Evolutionary conservation across 1,140 invertebrate species (phyloP), one percentile per base, ranked within the genome.

Genomic region (Drosophila kanapiae): DNA sequence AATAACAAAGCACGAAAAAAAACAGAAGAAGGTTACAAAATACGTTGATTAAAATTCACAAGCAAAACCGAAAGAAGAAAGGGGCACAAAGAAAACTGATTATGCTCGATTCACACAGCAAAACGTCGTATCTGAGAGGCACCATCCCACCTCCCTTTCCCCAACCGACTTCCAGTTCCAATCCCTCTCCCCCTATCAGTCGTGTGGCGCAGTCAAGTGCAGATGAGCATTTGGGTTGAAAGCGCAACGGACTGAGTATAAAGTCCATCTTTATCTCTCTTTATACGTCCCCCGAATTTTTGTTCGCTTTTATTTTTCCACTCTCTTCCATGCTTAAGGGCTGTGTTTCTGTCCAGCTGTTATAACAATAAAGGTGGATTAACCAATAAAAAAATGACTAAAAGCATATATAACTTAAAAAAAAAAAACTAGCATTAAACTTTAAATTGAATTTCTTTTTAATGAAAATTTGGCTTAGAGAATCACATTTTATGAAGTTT

Each of bases 161-260:
- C 1, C n/a, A 3, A 29, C 13, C 33, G 13, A 53, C n/a, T n/a
- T 6, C 11, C 51, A n/a, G 33, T 0, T 7, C 33, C 29, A 16
- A n/a, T 33, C 40, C 18, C 18, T 3, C 42, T 27, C 29, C 9
- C 5, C 33, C 38, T 14, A 40, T 51, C 56, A 42, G 45, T 43
- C 67, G 77, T 76, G 77, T 23, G 63, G 51, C 29, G 71, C 83
- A 87, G 70, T 81, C 71, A 87, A 87, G 67, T 82, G 72, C 76
- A 87, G 77, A 88, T 83, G 84, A 82, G 61, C 84, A 83, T 83
- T 80, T 82, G 80, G 80, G 84, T 88, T 87, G 82, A 58, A 85
- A 77, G 78, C 74, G 62, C 72, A 77, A 58, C 49, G 54, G 69
- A 70, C 76, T 72, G 69, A 49, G 51, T 33, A 43, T 11, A 53